Evolutionary conservation across 2,113 vertebrate genomes (phyloP), one percentile per base, ranked within the genome.

Genomic region (Crypturellus undulatus): DNA sequence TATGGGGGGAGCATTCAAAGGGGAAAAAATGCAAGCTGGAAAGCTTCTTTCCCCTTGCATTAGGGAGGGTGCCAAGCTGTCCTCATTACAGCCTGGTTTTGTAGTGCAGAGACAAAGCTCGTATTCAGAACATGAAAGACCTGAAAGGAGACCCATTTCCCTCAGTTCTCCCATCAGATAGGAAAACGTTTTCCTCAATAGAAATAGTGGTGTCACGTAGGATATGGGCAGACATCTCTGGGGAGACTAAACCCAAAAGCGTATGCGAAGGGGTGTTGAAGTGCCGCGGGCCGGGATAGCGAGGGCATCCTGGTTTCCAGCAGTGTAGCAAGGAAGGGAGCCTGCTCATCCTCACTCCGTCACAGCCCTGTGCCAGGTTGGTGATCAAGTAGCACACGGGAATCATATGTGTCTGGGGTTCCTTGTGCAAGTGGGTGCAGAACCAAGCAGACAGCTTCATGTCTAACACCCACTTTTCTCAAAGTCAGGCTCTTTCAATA

Each of bases 341-440:
- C 22, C 17, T 34, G 68, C 32, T 60, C 14, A 0, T 32, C 68
- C 10, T 59, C 12, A 79, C 76, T 59, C 43, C 34, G 2, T 1
- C 0, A 2, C 59, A 7, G 43, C 0, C 0, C 81, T 28, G 16
- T 9, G 54, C 5, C 51, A 54, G 1, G 1, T 6, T 22, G 58
- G 40, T 30, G 22, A 5, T 62, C 49, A 0, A 0, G 10, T 12
- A 1, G 17, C 4, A 20, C 9, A 1, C 9, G 6, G 1, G 71
- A 22, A 6, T 11, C 3, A 21, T 21, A 7, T 3, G 26, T 59
- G 22, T 73, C 38, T 28, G 22, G 51, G 60, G 12, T n/a, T 72
- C 58, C 78, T 40, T 71, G 76, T 58, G 1, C 47, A 76, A 25
- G 43, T 34, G 59, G 69, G 40, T 47, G 12, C 26, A 13, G 72